Evolutionary conservation across 1,140 invertebrate species (phyloP), one percentile per base, ranked within the genome.

Genomic region (Helicorthomorpha holstii): DNA sequence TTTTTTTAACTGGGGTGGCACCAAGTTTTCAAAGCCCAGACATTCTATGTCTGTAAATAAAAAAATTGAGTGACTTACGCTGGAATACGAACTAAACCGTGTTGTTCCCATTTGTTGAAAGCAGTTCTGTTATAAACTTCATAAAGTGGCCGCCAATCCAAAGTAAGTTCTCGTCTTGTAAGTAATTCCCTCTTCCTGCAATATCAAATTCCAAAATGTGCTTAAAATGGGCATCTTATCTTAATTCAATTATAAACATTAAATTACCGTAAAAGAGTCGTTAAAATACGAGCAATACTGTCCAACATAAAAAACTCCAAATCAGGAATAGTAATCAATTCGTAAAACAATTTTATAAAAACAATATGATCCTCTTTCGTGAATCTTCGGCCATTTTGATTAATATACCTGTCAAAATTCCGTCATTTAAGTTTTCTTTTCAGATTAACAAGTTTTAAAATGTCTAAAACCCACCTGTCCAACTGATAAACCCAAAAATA

Each of bases 121-220:
- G 71, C 56, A 7, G 76, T 61, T 49, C 61, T 61, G 38, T 74
- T 63, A 49, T 72, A 65, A 3, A 82, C 71, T 2, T 87, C 73
- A 65, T 85, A 92, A 16, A 95, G 65, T 34, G 89, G 89, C 60
- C 77, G 74, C 92, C 92, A 96, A 53, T 81, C 79, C 51, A 95
- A 68, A 53, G 75, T 73, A 47, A 96, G 61, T 51, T 95, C 90
- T 54, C 83, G 76, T 24, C 85, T 78, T 14, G 77, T 74, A 56
- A 93, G 67, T 26, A 92, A 69, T 59, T 81, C 68, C 58, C 71
- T 77, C 70, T 88, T 90, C 58, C 86, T 90, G 59, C 47, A 70
- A 70, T 60, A 54, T 56, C 62, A 57, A 55, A 4, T n/a, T 25
- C 3, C 4, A 4, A 42, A 50, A 19, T 41, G 42, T n/a, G 7